A percentile compares a stretch with the other conserved stretches of the same genome.
Conservation (phyloP, 1,140 invertebrate genomes). For the Panagrolaimus sp. region DNA sequence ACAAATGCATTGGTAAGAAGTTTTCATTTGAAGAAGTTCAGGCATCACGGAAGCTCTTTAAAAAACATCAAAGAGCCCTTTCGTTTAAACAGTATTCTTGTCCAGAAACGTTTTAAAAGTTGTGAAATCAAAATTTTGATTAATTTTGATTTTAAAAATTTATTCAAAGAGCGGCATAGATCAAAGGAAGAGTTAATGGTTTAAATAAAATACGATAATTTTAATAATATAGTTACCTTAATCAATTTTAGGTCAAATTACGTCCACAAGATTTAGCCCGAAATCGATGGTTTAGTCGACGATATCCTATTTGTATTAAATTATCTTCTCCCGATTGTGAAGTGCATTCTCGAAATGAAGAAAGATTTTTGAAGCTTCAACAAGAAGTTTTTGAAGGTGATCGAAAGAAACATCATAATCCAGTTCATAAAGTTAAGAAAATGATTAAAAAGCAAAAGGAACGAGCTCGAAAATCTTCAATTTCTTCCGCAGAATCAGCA, state of each 20-base stretch:
- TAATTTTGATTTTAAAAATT: no score
- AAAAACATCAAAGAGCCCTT: no score
- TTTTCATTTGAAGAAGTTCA: no score
- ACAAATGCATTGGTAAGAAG: slow-evolving; percentile 28
- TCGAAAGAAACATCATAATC: neutral
- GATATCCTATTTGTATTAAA: slow-evolving; percentile 57
- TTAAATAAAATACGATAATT: no score
- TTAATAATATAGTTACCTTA: no score
- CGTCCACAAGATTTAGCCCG: slow-evolving; percentile 48
- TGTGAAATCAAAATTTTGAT: no score
- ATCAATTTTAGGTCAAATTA: slow-evolving; percentile 29
- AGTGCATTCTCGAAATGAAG: slow-evolving; percentile 18
- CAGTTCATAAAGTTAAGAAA: neutral
- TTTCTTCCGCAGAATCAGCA: no score
- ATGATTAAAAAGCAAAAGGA: neutral
- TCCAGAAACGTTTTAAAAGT: no score
- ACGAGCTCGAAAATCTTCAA: neutral
- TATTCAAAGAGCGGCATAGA: no score
- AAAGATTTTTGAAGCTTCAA: neutral
- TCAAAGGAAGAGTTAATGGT: no score
- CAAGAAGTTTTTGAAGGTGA: neutral
- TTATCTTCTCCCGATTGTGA: slow-evolving; percentile 31
- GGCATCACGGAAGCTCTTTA: no score
- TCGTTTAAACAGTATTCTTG: no score
- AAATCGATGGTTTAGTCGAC: slow-evolving; percentile 53